Base-by-base conservation (phyloP, 2,113 vertebrate species). In the Pionites leucogaster region DNA sequence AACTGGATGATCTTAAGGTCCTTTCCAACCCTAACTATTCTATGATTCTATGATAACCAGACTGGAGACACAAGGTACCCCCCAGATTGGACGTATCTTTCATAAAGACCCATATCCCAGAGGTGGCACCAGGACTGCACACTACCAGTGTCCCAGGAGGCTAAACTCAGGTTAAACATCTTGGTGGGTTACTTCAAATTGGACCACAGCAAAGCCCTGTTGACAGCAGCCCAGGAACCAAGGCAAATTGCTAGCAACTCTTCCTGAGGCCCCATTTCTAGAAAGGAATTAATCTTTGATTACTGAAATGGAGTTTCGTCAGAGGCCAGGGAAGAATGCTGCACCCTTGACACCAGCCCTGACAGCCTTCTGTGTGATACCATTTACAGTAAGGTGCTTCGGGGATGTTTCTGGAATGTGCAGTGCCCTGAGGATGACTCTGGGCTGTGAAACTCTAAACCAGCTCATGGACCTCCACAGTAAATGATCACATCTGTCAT, bases 381-480 rank as follows among this genome's bases (percentile, higher is more conserved):
- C 29, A n/a, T 53, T 96, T 89, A 78, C 86, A 0, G 1, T 78
- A 95, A 93, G 83, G 77, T 76, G 22, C 50, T 84, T 92, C 5
- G 0, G 74, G 93, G 91, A 91, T 0, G 5, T 82, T 97, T 95
- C 95, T 91, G 93, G 83, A 93, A 97, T 65, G 46, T 68, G 35
- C 20, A 47, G 35, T 75, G 77, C 89, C 83, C 69, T 84, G 44
- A 78, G 60, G 35, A 55, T 78, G 55, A 71, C 69, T 92, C 80
- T 71, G 22, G 60, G 77, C 60, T 27, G 28, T 84, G 91, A 95
- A 97, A 95, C 65, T 93, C 50, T 95, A 95, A 86, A 82, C 83
- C 63, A 89, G 52, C 52, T 91, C 8, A 0, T 82, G 69, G 81
- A 84, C 69, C 57, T 93, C 17, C 27, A 44, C 2, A 2, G 80